Conservation (phyloP, 1,140 invertebrate genomes). For the Apolygus lucorum region DNA sequence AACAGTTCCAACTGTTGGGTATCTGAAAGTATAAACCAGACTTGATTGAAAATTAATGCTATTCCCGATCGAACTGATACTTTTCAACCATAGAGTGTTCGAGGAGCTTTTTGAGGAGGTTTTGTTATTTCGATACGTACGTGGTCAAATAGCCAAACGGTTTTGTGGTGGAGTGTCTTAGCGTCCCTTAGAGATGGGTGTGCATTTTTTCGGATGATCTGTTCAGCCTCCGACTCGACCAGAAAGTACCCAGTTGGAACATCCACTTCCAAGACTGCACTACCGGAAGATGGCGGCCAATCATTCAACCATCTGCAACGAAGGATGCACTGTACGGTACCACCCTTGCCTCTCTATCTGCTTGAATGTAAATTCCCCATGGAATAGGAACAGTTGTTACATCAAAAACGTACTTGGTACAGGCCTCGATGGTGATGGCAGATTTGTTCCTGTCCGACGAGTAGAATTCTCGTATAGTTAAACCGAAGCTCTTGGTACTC, state of each 20-base stretch:
- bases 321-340: not conserved
- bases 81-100: no score
- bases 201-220: conserved; percentile 35
- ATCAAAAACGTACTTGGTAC: conserved; percentile 39
- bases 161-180: conserved; percentile 36
- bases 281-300: conserved; percentile 39
- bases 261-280: conserved; percentile 48
- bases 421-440: conserved; percentile 43
- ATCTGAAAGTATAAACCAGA: conserved; percentile 40
- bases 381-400: no score
- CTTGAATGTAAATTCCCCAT: no score
- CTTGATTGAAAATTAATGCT: no score
- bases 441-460: conserved; percentile 48
- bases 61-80: no score
- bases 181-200: conserved; percentile 40
- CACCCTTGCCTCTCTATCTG: no score
- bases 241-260: conserved; percentile 50
- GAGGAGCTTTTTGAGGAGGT: no score
- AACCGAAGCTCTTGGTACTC: conserved; percentile 42
- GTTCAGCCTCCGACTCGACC: conserved; percentile 45
- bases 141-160: conserved; percentile 42
- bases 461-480: conserved; percentile 41
- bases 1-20: conserved; percentile 41
- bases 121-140: conserved; percentile 35
- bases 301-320: conserved; percentile 38